Conservation (phyloP, 2,113 vertebrate species). For the Antechinus stuartii region DNA sequence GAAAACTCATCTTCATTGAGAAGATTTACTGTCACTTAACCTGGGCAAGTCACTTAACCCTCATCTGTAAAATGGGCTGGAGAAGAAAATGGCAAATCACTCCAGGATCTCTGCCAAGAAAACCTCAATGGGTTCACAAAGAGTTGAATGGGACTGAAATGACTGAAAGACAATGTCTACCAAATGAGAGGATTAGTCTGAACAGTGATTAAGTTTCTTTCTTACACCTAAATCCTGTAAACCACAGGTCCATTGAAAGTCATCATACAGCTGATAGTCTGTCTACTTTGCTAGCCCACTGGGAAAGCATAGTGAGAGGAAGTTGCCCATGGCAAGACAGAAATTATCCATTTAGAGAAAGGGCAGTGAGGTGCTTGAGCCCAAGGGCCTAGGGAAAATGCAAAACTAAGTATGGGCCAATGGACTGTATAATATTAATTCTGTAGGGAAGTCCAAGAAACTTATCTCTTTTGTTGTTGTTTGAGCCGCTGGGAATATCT, state of each 20-base stretch:
- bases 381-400: background rate
- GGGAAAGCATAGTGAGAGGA: background rate
- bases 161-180: background rate
- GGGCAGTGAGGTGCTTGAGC: background rate
- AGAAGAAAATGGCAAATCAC: too few relatives aligned
- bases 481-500: background rate
- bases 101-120: too few relatives aligned
- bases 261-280: background rate
- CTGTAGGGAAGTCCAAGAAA: background rate
- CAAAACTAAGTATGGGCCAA: background rate
- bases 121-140: too few relatives aligned
- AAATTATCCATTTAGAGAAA: background rate
- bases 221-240: background rate
- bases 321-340: background rate
- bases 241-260: background rate
- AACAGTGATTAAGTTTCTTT: background rate
- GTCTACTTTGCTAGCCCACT: background rate
- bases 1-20: too few relatives aligned
- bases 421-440: background rate
- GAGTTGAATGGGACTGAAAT: too few relatives aligned
- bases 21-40: too few relatives aligned
- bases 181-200: background rate
- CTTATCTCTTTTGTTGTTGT: background rate
- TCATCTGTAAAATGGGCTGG: too few relatives aligned
- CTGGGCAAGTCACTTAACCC: too few relatives aligned